Base-by-base conservation (phyloP, 2,113 vertebrate genomes). In the Equus przewalskii region DNA sequence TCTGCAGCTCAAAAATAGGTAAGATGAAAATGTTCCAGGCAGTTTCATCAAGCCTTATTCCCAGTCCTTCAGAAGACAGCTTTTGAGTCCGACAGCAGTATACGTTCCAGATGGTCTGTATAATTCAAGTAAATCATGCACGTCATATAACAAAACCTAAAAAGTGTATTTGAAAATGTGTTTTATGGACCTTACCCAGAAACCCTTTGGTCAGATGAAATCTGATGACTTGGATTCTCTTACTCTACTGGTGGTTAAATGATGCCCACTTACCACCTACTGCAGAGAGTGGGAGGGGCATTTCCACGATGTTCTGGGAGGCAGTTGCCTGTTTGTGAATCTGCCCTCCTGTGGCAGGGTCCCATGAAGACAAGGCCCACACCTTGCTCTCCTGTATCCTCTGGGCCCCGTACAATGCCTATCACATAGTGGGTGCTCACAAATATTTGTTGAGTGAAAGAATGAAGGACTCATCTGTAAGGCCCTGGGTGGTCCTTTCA, bases 1-100 rank as follows among this genome's bases (percentile, higher is more conserved):
- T 72, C 19, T 70, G 22, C 19, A 93, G 26, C n/a, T 85, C 70
- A 91, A 88, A 90, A 88, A 78, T 65, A 97, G 78, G 19, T 82
- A 85, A 91, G 72, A 94, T 76, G 58, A 94, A 84, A 89, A 86
- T 93, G 54, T 96, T 91, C 56, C 54, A 21, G 67, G n/a, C 46
- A 51, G 93, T 76, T 93, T 95, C 70, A 64, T 95, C 75, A 76
- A 65, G 41, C 11, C 26, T 88, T 54, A 65, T 81, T 80, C 65
- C 80, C 21, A 44, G 51, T 70, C 85, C 49, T 96, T 95, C 54
- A 64, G 70, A 93, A 94, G 58, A 22, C 3, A 18, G 73, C 72
- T 78, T 95, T 62, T 79, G 14, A 51, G 75, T 87, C 64, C 1
- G 2, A 46, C 5, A 76, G 64, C 60, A 41, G 46, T 22, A 49